Percentiles rank a stretch among this genome's conserved stretches.
Evolutionary conservation across 2,113 vertebrate genomes (phyloP).

Genomic region (Podocnemis expansa): DNA sequence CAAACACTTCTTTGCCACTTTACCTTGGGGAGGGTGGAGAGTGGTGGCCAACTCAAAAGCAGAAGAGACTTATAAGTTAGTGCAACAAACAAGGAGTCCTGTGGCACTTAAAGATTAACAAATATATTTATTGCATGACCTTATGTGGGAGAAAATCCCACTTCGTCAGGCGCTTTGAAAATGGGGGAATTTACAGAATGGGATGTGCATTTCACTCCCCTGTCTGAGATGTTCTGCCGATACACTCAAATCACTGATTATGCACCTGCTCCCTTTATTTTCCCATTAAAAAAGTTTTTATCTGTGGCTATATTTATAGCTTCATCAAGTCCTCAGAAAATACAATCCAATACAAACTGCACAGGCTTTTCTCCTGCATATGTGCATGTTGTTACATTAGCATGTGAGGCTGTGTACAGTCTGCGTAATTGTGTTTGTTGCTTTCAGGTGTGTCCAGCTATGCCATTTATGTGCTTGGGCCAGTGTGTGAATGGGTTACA

Average conservation of each 20-base stretch:
- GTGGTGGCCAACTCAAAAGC: not conserved
- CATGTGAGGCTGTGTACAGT: no score
- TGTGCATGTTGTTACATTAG: no score
- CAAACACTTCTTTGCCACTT: not conserved
- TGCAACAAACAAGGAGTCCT: no score
- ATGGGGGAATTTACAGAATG: no score
- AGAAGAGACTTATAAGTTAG: not conserved
- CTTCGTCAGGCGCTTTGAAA: no score
- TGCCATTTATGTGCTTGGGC: not conserved
- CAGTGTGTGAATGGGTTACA: not conserved
- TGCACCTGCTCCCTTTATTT: not conserved
- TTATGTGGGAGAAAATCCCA: no score
- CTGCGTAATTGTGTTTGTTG: not conserved
- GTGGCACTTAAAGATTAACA: no score
- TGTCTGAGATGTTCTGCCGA: not conserved
- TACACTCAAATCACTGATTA: not conserved
- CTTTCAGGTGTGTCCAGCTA: conserved; percentile 22
- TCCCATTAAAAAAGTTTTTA: not conserved
- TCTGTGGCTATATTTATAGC: not conserved
- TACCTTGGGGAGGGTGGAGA: not conserved
- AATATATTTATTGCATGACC: no score
- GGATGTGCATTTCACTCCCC: not conserved
- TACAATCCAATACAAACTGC: not conserved
- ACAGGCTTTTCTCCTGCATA: not conserved
- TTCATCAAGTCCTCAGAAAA: not conserved